phyloP scores from a whole-genome alignment of 1,140 invertebrate species.

The Drosophila albomicans region DNA sequence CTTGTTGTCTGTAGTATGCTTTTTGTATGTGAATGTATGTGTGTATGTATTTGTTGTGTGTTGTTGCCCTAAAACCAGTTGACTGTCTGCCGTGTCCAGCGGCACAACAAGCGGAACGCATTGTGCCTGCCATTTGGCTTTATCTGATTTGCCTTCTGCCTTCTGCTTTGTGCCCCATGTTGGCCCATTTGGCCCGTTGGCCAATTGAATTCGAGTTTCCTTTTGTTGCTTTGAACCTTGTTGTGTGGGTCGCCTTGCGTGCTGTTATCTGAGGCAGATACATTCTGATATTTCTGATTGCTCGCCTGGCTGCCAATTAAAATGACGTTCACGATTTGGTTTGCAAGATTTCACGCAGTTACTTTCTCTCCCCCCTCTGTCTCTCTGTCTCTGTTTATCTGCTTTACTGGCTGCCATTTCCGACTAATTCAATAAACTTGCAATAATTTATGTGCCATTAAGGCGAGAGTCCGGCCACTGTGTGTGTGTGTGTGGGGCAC shows the following conservation, averaged over 20 bases:
- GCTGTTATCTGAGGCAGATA: constrained; percentile 39
- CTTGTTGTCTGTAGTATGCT: not conserved
- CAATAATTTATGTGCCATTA: constrained; percentile 44
- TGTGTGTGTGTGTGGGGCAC: constrained; percentile 1
- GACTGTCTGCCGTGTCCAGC: constrained; percentile 15
- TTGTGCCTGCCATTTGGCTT: constrained; percentile 59
- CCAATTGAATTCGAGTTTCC: constrained; percentile 61
- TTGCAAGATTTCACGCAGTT: constrained; percentile 25
- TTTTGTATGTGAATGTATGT: constrained; percentile 10
- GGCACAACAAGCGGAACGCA: constrained; percentile 48
- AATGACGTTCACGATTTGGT: constrained; percentile 67
- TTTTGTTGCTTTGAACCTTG: constrained; percentile 57
- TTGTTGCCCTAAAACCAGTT: constrained; percentile 41
- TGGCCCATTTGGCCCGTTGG: constrained; percentile 42
- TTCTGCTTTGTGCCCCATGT: constrained; percentile 20
- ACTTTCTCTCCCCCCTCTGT: too few relatives aligned
- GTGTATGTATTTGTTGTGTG: constrained; percentile 2
- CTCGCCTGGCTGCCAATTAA: constrained; percentile 71
- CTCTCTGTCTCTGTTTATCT: not conserved
- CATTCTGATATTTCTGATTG: constrained; percentile 65
- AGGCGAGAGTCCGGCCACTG: constrained; percentile 19
- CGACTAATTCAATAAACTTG: constrained; percentile 74
- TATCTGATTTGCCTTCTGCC: constrained; percentile 76
- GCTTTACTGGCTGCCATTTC: constrained; percentile 15
- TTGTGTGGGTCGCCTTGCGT: not conserved